Base-by-base conservation (phyloP, 2,888 invertebrate species). In the Pseudanteris insignis region DNA sequence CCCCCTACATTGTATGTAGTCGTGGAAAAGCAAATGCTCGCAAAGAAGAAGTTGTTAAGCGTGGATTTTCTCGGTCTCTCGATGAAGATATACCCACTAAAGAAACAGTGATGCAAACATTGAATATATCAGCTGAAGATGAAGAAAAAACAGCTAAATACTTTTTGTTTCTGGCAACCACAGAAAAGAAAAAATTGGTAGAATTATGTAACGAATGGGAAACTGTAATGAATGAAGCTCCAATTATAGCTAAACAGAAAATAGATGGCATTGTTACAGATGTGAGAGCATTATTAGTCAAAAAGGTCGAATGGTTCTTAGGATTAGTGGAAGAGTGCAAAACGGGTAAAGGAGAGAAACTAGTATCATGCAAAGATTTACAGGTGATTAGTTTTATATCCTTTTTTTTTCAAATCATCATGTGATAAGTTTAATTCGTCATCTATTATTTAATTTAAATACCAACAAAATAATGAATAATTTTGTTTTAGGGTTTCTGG, bases 221-320 rank as follows among this genome's bases (percentile, higher is more conserved):
- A 2, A 71, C 70, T 10, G 81, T 86, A n/a, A 81, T 79, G 28
- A 71, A 75, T 0, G 61, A 64, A 30, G 66, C 67, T 8, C 81
- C 85, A 0, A 87, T 86, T 32, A 79, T 84, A 63, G 82, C 84
- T 0, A 74, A 81, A 72, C 85, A 86, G 67, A 77, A 83, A 55
- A 85, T 93, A 25, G 82, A 89, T 65, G 84, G 87, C n/a, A 88
- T 90, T 0, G 85, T 90, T 57, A 92, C 92, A 0, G 92, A 92
- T 81, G 89, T 90, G 0, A 86, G 87, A 54, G 82, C 93, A 59
- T 82, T 94, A 53, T 84, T 91, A 65, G 83, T 84, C 2, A 88
- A 91, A 78, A 93, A 93, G 78, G 86, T 93, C 75, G 82, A 86
- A 72, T 90, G 93, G 81, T 93, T 93, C 76, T 82, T 84, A 38